Base-by-base conservation (phyloP, 2,888 invertebrate genomes). In the Blera fallax region DNA sequence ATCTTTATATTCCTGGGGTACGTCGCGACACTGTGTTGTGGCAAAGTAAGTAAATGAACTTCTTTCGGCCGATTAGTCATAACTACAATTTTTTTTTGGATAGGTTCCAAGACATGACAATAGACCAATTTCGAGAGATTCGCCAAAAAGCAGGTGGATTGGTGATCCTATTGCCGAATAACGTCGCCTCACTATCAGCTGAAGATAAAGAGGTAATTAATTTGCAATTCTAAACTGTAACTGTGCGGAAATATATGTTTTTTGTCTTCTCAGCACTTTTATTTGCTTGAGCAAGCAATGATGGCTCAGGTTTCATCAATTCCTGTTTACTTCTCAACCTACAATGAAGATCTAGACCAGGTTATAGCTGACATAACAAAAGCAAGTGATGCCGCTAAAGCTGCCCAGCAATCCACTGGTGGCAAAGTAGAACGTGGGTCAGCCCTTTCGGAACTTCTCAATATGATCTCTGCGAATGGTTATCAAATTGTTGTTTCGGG, bases 391-490 rank as follows among this genome's bases (percentile, higher is more conserved):
- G 80, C 79, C 4, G 54, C 70, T 8, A 54, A 85, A 18, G 87
- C 67, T 5, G 70, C 67, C 11, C 65, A 69, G 6, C 76, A 83
- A 37, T 40, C 72, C 0, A 40, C 74, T 21, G 37, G 52, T 3
- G 67, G n/a, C 1, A 79, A 87, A 67, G 94, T 78, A 8, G 95
- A 93, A 92, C 94, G 91, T 0, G 94, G 95, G 43, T 96, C 97
- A 0, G 98, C 97, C 0, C 92, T 96, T 10, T 96, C 97, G 90
- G 97, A 97, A 6, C 93, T 98, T 91, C 92, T 98, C 78, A 96
- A 96, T 89, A 95, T 97, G 11, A 95, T 98, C n/a, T 96, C 97
- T 16, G 98, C 97, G 0, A 98, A 98, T 93, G 98, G 98, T 8
- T 98, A 98, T 93, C 98, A 98, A 93, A 95, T 92, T 91, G 97